Evolutionary conservation across 2,113 vertebrate species (phyloP), one percentile per base, ranked within the genome.

Genomic region (Thamnaconus septentrionalis): DNA sequence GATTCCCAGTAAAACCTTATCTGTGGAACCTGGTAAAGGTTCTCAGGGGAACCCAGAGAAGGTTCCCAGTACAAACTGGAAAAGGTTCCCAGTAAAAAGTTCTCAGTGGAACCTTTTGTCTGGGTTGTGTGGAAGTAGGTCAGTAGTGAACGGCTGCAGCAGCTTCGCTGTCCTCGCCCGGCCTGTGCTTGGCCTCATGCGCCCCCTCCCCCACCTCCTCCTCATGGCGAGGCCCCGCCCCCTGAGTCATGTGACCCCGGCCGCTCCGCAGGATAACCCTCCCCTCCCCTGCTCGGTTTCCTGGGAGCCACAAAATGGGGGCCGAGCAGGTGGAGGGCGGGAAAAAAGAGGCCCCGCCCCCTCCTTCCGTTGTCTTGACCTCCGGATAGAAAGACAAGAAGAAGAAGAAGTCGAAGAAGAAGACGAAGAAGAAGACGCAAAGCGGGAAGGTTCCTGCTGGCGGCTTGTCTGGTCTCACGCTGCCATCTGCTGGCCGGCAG

Each of bases 101-200:
- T 12, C 10, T 12, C n/a, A n/a, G n/a, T n/a, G 50, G 42, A 46
- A 52, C 53, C 31, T 9, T 42, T 12, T 40, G 51, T 49, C 47
- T 53, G 46, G 64, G 64, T 18, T 41, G 52, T 1, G 65, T 53
- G 6, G 71, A 87, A 83, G 73, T 86, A 79, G 86, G 83, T 88
- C 83, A 86, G 73, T 82, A 82, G 83, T 79, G 75, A 85, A 82
- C 66, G 83, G 77, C 59, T 77, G 18, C 18, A 31, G 18, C 18
- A 31, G 18, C 18, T 78, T 64, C 61, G 18, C 57, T 80, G 65
- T 79, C 78, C 78, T 79, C 69, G 43, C 70, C 41, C 40, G 67
- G 79, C 79, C 72, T 75, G 76, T 61, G 75, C 57, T 81, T 56
- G 41, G 73, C 57, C 73, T 53, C 52, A 78, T 72, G 76, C 81